A percentile compares a stretch with the other conserved stretches of the same genome.
phyloP scores from a whole-genome alignment of 2,113 vertebrate species.

The Gallinago undulata region DNA sequence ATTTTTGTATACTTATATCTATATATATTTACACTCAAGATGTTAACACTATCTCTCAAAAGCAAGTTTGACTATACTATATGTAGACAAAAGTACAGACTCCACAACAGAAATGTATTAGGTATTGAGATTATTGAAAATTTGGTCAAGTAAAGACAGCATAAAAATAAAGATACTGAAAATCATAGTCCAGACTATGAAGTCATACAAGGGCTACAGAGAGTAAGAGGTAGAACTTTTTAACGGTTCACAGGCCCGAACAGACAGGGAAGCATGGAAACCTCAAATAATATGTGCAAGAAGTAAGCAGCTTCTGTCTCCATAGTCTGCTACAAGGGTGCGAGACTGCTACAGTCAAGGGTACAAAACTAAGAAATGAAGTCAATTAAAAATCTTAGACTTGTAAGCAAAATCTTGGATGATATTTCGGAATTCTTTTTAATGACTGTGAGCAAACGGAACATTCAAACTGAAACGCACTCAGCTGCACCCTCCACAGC shows the following conservation, averaged over 20 bases:
- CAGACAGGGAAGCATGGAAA: not conserved
- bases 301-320: not conserved
- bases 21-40: not conserved
- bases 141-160: not conserved
- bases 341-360: not conserved
- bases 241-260: not conserved
- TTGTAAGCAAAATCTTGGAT: not conserved
- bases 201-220: not conserved
- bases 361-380: not conserved
- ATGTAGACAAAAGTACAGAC: not conserved
- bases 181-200: not conserved
- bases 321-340: not conserved
- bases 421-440: not conserved
- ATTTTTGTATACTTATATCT: not conserved
- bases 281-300: not conserved
- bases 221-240: not conserved
- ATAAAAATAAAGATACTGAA: not conserved
- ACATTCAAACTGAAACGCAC: not conserved
- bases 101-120: not conserved
- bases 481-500: not conserved
- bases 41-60: not conserved
- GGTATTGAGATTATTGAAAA: not conserved
- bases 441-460: not conserved
- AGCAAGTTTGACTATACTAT: not conserved
- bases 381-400: not conserved